Percentiles rank a stretch among this genome's conserved stretches.
Conservation (phyloP, 2,888 invertebrate species). For the Apoda limacodes region DNA sequence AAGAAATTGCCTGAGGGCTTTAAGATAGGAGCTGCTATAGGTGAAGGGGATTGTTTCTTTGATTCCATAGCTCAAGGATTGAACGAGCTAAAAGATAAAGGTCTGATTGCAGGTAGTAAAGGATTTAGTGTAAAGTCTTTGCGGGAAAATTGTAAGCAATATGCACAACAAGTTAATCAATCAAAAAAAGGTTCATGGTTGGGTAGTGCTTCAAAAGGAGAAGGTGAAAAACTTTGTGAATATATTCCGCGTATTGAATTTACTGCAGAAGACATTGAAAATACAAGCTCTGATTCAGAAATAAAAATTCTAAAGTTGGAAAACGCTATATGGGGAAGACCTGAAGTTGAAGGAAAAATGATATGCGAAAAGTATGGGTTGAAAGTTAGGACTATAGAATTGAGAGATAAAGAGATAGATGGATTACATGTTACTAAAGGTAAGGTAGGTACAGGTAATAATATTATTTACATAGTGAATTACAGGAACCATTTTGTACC, state of each 20-base stretch:
- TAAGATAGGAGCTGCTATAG: constrained; percentile 21
- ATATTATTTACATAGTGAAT: too few species aligned
- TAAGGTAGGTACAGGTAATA: too few species aligned
- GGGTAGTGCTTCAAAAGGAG: constrained; percentile 12
- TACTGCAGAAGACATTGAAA: too few species aligned
- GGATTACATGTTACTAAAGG: too few species aligned
- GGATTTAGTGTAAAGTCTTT: constrained; percentile 22
- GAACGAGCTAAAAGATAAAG: constrained; percentile 21
- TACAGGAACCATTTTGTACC: too few species aligned
- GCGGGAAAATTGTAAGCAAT: constrained; percentile 21
- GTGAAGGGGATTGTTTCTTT: constrained; percentile 23
- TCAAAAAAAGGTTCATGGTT: constrained; percentile 20
- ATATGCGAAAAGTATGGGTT: constrained; percentile 11
- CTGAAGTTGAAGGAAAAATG: too few species aligned
- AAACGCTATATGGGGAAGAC: too few species aligned
- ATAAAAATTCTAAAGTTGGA: too few species aligned
- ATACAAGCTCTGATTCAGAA: too few species aligned
- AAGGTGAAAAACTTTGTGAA: constrained; percentile 12
- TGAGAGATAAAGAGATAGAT: too few species aligned
- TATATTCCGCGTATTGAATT: constrained; percentile 10
- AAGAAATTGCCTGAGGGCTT: constrained; percentile 16
- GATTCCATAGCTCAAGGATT: constrained; percentile 23
- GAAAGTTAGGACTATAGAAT: constrained; percentile 12
- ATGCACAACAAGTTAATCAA: constrained; percentile 21
- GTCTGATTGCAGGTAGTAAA: constrained; percentile 20